phyloP scores from a whole-genome alignment of 2,113 vertebrate genomes.

The Beaufortia kweichowensis region DNA sequence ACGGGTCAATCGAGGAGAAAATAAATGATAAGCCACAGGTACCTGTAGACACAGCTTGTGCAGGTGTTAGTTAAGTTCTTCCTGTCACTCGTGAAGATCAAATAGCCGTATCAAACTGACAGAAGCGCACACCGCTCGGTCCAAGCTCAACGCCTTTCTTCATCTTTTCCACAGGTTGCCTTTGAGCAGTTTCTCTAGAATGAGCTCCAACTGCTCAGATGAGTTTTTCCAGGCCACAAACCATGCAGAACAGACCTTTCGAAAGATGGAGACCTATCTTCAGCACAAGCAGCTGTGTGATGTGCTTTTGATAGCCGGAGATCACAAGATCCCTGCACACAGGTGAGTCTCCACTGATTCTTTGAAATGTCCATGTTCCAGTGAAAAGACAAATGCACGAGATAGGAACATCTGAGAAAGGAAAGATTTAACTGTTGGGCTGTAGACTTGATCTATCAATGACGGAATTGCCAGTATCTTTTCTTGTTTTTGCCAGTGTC shows the following conservation, averaged over 20 bases:
- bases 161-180: conserved; percentile 72
- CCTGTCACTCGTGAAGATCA: conserved; percentile 12
- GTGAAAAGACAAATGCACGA: conserved; percentile 7
- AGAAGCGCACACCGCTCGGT: not conserved
- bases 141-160: conserved; percentile 21
- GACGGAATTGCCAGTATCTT: too few species aligned
- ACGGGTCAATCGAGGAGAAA: not conserved
- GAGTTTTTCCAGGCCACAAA: conserved; percentile 88
- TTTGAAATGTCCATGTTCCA: not conserved
- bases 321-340: conserved; percentile 94
- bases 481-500: too few species aligned
- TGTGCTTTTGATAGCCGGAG: conserved; percentile 88
- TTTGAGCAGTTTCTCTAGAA: conserved; percentile 76
- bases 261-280: conserved; percentile 93
- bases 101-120: conserved; percentile 8
- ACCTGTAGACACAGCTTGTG: not conserved
- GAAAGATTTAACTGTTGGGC: too few species aligned
- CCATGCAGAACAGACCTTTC: conserved; percentile 91
- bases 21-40: conserved; percentile 13
- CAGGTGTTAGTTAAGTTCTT: not conserved
- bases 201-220: conserved; percentile 80
- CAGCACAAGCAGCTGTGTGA: conserved; percentile 96
- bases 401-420: not conserved
- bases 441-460: too few species aligned
- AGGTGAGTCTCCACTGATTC: conserved; percentile 73